Evolutionary conservation across 2,797 vertebrate species (phyloP), one percentile per base, ranked within the genome.

Genomic region (Phoebastria nigripes): DNA sequence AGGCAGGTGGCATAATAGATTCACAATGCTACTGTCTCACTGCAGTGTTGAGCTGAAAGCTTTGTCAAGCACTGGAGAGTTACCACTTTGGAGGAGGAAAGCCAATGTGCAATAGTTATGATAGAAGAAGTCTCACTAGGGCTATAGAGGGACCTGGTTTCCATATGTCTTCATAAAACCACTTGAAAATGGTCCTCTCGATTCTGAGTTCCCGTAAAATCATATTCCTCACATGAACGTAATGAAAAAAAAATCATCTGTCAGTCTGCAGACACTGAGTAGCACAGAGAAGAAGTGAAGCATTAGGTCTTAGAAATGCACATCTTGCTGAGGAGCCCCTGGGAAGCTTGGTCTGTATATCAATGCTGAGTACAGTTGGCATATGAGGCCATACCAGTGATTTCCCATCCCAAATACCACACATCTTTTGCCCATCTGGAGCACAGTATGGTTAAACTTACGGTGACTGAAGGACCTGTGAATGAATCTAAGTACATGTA

Each of bases 131-230:
- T 78, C 78, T 94, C 93, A 54, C 58, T 46, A 80, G 83, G 81
- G 67, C 81, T 89, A 67, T 47, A 85, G 81, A 93, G 20, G 37
- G 37, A 52, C 37, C 21, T 77, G 71, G 67, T 61, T 95, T 92
- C 80, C 67, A 39, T 92, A 92, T 41, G 44, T 94, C 88, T 94
- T 93, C 74, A 74, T 87, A 89, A 96, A 95, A 49, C 19, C 25
- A 65, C 71, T 92, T 87, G 78, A 82, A 96, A 96, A 89, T 6
- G 15, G 46, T 87, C 62, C 47, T 93, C 80, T 87, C 1, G 5
- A 49, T 84, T 90, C 70, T 37, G 39, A 84, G 42, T 55, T 90
- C 73, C 73, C 0, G 1, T 79, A 88, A 86, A 94, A 62, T 22
- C 70, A 59, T 46, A 95, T 82, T 87, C 61, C 41, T 94, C 86